These are phyloP conservation scores for Acanthopagrus latus DNA, from an alignment of 2,797 vertebrate species.

Conservation along the genomic window DNA sequence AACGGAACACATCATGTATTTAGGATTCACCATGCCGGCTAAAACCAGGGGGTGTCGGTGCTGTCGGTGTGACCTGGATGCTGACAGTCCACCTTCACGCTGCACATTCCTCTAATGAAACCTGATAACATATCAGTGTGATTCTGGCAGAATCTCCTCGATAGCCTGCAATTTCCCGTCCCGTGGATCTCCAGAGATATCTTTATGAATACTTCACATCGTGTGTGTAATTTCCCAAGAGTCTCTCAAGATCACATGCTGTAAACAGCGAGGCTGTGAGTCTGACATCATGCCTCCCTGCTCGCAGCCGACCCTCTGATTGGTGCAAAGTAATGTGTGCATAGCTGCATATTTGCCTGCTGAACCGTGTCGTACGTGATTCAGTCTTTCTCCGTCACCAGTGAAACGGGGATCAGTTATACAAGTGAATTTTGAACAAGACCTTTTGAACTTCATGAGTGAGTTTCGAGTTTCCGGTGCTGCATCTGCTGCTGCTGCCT, in stretches of 20 bases:
- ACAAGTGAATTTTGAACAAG: not conserved
- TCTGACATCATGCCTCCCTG: not conserved
- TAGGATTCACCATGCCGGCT: not conserved
- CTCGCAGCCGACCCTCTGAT: not conserved
- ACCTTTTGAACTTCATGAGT: not conserved
- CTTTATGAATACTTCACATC: not conserved
- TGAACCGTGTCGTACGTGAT: not conserved
- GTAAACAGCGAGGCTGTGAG: not conserved
- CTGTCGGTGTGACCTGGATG: not conserved
- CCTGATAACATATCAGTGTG: not conserved
- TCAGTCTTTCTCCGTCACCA: not conserved
- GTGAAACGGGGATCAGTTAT: not conserved
- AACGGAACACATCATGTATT: not conserved
- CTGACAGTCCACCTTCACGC: not conserved
- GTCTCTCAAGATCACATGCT: constrained; percentile 1
- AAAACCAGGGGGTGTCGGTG: not conserved
- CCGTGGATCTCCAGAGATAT: not conserved
- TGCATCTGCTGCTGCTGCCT: not conserved
- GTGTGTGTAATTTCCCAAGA: constrained; percentile 1
- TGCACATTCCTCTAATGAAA: not conserved
- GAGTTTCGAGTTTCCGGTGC: not conserved
- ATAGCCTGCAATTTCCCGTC: not conserved
- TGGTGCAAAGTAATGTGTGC: not conserved
- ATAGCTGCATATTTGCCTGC: not conserved
- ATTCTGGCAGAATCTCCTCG: not conserved